phyloP scores from a whole-genome alignment of 2,797 vertebrate genomes.

The Eurystomus glaucurus region DNA sequence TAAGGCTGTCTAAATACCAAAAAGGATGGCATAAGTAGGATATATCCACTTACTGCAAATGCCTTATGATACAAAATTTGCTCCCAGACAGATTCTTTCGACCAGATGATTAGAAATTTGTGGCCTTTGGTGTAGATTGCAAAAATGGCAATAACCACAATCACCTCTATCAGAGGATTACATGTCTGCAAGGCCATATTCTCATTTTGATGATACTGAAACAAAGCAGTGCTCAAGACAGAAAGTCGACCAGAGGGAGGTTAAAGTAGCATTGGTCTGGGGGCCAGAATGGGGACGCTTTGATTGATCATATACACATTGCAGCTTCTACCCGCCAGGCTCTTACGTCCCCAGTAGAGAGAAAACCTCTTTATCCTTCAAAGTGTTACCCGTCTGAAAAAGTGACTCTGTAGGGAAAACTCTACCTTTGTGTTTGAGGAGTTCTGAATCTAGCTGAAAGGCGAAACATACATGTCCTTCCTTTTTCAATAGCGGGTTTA shows the following conservation, averaged over 20 bases:
- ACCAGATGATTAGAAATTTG: neutral
- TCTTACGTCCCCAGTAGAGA: neutral
- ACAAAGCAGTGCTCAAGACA: conserved; percentile 14
- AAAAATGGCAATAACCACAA: neutral
- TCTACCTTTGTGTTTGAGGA: conserved; percentile 24
- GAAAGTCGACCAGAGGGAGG: neutral
- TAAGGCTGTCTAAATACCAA: neutral
- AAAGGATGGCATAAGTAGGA: neutral
- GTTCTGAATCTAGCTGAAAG: conserved; percentile 49
- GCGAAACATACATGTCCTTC: conserved; percentile 30
- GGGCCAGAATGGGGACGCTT: neutral
- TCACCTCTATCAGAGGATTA: neutral
- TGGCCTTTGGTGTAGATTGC: neutral
- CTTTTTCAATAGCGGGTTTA: neutral
- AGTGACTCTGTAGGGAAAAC: conserved; percentile 3
- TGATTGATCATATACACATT: neutral
- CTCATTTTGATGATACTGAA: neutral
- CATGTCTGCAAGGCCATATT: neutral
- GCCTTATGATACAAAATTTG: neutral
- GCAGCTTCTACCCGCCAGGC: conserved; percentile 33
- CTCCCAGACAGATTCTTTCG: neutral
- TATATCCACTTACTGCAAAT: neutral
- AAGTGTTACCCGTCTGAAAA: conserved; percentile 33
- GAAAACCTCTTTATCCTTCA: conserved; percentile 56
- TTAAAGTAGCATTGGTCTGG: neutral